These are phyloP conservation scores for Haliclona indistincta DNA, from an alignment of 37 sponge, comb jelly and placozoan species.

Conservation along the genomic window DNA sequence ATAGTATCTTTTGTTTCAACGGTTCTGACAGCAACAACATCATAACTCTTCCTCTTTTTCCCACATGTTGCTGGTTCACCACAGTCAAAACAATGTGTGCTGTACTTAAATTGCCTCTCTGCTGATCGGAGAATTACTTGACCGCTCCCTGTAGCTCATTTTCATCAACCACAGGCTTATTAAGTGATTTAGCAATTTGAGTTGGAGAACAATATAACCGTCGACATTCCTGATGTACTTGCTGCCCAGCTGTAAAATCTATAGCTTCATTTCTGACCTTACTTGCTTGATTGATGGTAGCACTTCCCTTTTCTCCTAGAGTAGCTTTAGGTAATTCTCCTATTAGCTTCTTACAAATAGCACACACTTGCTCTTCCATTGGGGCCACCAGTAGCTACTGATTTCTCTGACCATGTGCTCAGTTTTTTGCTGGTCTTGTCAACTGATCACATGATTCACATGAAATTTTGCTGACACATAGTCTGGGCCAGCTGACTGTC, in stretches of 20 bases:
- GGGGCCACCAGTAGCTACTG: too few relatives aligned
- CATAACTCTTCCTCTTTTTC: conserved; percentile 34
- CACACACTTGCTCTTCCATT: too few relatives aligned
- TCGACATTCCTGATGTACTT: conserved; percentile 33
- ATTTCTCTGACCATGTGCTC: too few relatives aligned
- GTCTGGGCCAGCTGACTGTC: too few relatives aligned
- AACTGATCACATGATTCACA: too few relatives aligned
- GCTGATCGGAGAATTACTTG: conserved; percentile 40
- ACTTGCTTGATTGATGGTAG: conserved; percentile 39
- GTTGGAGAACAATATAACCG: conserved; percentile 24
- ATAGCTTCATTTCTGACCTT: conserved; percentile 20
- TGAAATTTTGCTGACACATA: too few relatives aligned
- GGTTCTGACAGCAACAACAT: conserved; percentile 41
- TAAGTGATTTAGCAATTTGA: conserved; percentile 32
- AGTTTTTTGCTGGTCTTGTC: too few relatives aligned
- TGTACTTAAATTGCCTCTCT: conserved; percentile 3
- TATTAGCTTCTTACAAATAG: conserved; percentile 19
- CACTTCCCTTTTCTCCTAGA: conserved; percentile 32
- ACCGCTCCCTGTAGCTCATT: conserved; percentile 2
- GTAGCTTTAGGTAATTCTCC: conserved; percentile 21
- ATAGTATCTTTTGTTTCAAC: conserved; percentile 40
- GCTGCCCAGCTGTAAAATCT: conserved; percentile 18
- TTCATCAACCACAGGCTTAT: conserved; percentile 21
- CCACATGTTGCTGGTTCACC: conserved; percentile 26
- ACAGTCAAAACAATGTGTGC: conserved; percentile 31